phyloP scores from a whole-genome alignment of 2,888 invertebrate species.

The Lordiphosa fenestrarum region DNA sequence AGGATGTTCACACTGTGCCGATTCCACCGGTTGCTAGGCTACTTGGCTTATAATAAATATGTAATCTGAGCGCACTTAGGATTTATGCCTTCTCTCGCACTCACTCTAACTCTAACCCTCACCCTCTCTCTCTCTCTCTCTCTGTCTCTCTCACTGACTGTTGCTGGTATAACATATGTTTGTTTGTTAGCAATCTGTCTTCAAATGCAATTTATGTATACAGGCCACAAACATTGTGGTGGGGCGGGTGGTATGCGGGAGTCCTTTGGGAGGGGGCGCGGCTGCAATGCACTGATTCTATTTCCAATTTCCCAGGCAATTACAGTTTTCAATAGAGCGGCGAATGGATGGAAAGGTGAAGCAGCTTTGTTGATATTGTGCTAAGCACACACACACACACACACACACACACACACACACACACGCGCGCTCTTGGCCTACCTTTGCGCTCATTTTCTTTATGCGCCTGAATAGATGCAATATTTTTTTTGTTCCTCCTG shows the following conservation, averaged over 20 bases:
- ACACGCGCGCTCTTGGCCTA: conserved; percentile 44
- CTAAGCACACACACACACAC: conserved; percentile 17
- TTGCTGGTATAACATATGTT: neutral
- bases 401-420: conserved; percentile 7
- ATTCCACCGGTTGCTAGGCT: conserved; percentile 1
- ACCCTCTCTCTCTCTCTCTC: neutral
- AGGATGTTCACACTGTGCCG: neutral
- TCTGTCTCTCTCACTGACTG: neutral
- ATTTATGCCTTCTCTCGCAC: neutral
- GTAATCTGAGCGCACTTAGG: neutral
- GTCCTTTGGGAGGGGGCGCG: conserved; percentile 1
- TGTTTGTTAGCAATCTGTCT: conserved; percentile 45
- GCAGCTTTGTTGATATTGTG: conserved; percentile 42
- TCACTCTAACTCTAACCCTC: neutral
- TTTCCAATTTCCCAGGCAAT: conserved; percentile 9
- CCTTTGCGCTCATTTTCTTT: conserved; percentile 71
- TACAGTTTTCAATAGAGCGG: neutral
- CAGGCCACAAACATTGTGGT: conserved; percentile 3
- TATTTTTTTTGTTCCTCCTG: conserved; percentile 27
- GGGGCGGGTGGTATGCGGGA: neutral
- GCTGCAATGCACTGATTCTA: conserved; percentile 9
- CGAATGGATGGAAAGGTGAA: conserved; percentile 3
- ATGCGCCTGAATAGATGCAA: conserved; percentile 68
- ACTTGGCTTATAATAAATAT: neutral
- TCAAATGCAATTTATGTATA: conserved; percentile 39